These are phyloP conservation scores for Agraylea sexmaculata DNA, from an alignment of 1,140 invertebrate species.

Conservation along the genomic window DNA sequence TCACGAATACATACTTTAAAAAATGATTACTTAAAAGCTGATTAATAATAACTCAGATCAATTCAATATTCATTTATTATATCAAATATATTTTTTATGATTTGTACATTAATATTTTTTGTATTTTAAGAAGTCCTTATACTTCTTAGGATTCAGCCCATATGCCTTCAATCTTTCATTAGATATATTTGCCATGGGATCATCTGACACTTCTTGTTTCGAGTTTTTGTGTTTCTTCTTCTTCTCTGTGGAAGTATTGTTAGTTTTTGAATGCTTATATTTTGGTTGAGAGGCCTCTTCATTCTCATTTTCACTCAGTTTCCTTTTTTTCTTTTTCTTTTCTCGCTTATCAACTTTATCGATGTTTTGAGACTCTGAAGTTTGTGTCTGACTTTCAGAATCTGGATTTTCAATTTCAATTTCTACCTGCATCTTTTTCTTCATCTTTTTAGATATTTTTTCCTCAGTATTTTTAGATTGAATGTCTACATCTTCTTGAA, in stretches of 20 bases:
- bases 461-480: too few relatives aligned
- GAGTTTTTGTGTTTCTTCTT: conserved; percentile 8
- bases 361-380: conserved; percentile 4
- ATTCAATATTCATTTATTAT: too few relatives aligned
- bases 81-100: too few relatives aligned
- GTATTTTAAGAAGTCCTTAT: conserved; percentile 38
- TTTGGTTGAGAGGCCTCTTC: conserved; percentile 5
- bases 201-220: conserved; percentile 20
- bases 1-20: too few relatives aligned
- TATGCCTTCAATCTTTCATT: conserved; percentile 76
- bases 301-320: conserved; percentile 14
- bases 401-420: not conserved
- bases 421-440: conserved; percentile 17
- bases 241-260: not conserved
- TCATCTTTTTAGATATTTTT: conserved; percentile 25
- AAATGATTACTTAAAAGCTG: too few relatives aligned
- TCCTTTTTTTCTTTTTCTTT: conserved; percentile 22
- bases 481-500: too few relatives aligned
- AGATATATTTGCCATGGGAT: conserved; percentile 41
- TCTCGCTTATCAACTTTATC: conserved; percentile 2
- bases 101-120: conserved; percentile 36
- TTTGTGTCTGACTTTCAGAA: conserved; percentile 7
- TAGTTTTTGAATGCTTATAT: conserved; percentile 9
- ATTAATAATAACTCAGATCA: too few relatives aligned
- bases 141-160: conserved; percentile 87